phyloP scores from a whole-genome alignment of 2,797 vertebrate species.

The Anguilla megastoma region DNA sequence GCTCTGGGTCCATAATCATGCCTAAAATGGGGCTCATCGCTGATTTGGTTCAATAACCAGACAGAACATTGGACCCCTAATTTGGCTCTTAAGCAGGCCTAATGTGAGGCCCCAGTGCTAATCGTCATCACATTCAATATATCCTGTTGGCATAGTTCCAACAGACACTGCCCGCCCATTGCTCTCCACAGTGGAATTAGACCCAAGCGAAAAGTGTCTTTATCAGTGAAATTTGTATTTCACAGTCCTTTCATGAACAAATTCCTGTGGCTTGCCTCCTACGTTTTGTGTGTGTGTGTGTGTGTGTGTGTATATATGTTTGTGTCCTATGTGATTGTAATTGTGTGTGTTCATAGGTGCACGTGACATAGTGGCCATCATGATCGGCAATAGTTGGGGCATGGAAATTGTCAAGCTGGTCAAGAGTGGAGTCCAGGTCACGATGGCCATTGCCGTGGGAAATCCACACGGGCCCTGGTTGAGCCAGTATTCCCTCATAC shows the following conservation, averaged over 20 bases:
- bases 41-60: neutral
- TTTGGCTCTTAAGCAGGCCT: neutral
- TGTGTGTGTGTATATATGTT: neutral
- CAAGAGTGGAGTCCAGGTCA: constrained; percentile 63
- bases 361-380: constrained; percentile 75
- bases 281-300: too few relatives aligned
- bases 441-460: constrained; percentile 80
- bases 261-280: too few relatives aligned
- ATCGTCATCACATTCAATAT: neutral
- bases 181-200: neutral
- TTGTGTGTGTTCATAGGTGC: constrained; percentile 63
- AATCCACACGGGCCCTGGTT: constrained; percentile 76
- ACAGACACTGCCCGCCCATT: neutral
- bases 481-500: constrained; percentile 83
- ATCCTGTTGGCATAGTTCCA: neutral
- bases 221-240: neutral
- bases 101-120: neutral
- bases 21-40: too few relatives aligned
- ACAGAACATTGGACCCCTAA: neutral
- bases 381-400: constrained; percentile 79
- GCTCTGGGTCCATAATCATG: too few relatives aligned
- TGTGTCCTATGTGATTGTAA: neutral
- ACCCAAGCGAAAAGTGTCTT: neutral
- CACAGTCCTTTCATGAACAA: too few relatives aligned
- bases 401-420: constrained; percentile 69